Base-by-base conservation (phyloP, 2,888 invertebrate genomes). In the Leucozona laternaria region DNA sequence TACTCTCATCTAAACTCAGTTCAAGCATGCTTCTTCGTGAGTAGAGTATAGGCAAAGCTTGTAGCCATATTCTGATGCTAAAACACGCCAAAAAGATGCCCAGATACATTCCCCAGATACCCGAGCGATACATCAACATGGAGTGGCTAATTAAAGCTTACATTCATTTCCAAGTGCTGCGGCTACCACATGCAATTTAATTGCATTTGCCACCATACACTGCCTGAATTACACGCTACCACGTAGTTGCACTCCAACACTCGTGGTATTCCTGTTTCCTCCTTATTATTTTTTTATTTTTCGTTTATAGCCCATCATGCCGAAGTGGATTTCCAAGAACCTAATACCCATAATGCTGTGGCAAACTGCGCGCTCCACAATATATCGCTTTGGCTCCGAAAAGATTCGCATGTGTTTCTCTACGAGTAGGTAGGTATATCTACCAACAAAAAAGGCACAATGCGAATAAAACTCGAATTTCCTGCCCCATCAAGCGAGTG, bases 401-500 rank as follows among this genome's bases (percentile, higher is more conserved):
- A 60, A 60, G 68, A 68, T 68, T 75, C 70, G 55, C 50, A 50
- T 48, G 48, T 66, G 60, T 40, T 37, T 60, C 34, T 17, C 58
- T 13, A n/a, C n/a, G n/a, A n/a, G n/a, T n/a, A n/a, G n/a, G n/a
- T n/a, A n/a, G n/a, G n/a, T n/a, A n/a, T n/a, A n/a, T n/a, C 4
- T 37, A 3, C 8, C 22, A 62, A 2, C 34, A 78, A 78, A 85
- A 77, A 70, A 75, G 45, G 60, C 60, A 71, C 75, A 82, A 75
- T 79, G 66, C 86, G 45, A 78, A 79, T 68, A 37, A 88, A 89
- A 89, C 89, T 88, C 85, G 89, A 89, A 88, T 89, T 89, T 89
- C 89, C 89, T 89, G 89, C 89, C 68, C 89, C 88, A 88, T 88
- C 85, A 86, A 82, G 53, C 82, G 80, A 88, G 84, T 85, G 89